A percentile compares a stretch with the other conserved stretches of the same genome.
These are phyloP conservation scores for Noturus placidus DNA, from an alignment of 2,113 vertebrate genomes.

Conservation along the genomic window DNA sequence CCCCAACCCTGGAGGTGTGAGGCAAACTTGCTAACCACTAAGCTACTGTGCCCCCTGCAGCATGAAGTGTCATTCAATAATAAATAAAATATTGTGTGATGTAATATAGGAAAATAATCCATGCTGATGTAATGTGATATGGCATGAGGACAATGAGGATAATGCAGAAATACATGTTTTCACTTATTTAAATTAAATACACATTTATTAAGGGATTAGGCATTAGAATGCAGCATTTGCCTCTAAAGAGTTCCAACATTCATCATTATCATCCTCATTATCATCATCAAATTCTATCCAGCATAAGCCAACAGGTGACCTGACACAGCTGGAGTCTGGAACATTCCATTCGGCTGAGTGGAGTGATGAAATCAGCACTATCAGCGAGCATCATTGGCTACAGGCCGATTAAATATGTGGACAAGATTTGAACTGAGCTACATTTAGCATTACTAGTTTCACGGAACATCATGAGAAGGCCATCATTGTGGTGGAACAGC, in stretches of 20 bases:
- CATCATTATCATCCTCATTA: neutral
- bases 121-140: neutral
- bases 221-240: neutral
- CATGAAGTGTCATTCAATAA: neutral
- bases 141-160: neutral
- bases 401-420: neutral
- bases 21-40: too few species aligned
- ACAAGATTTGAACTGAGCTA: neutral
- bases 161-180: neutral
- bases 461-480: neutral
- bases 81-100: neutral
- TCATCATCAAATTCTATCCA: slow-evolving; percentile 15
- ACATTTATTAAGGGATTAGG: neutral
- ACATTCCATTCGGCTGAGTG: slow-evolving; percentile 35
- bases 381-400: neutral
- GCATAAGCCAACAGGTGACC: slow-evolving; percentile 38
- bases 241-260: neutral
- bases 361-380: slow-evolving; percentile 20
- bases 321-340: slow-evolving; percentile 31
- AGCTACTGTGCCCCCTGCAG: neutral
- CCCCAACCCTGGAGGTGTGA: too few species aligned
- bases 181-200: neutral
- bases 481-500: neutral
- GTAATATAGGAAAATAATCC: neutral
- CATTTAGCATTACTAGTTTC: neutral